Base-by-base conservation (phyloP, 2,113 vertebrate species). In the Grammomys dolichurus region DNA sequence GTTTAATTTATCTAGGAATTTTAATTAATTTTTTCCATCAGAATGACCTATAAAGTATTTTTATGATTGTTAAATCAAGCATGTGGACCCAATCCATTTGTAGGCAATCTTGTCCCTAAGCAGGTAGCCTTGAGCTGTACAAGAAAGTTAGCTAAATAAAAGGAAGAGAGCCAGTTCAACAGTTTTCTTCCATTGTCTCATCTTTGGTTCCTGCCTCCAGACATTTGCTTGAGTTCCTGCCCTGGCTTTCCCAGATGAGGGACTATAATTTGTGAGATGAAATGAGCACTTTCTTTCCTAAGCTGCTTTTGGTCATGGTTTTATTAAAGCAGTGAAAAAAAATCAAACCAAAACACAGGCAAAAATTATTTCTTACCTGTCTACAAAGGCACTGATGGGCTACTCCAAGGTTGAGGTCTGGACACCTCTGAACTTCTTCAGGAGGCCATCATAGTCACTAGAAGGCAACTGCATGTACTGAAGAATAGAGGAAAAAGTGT, bases 401-500 rank as follows among this genome's bases (percentile, higher is more conserved):
- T 65, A 78, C 20, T 86, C n/a, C 72, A 98, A 89, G 92, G 97
- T 96, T 84, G 13, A 0, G 2, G 87, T 46, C 0, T 99, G 98
- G 0, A 98, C 98, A 33, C 3, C 94, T 98, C 98, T 98, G 75
- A 98, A 46, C 46, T 98, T 75, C 2, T 28, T 1, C 7, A 99
- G 72, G 3, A 98, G 95, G 60, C 97, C 92, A 2, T 98, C 98
- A 90, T 94, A 93, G 85, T 51, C 98, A 17, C 31, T 94, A 97
- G 86, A 98, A 96, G 65, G 90, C 85, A 43, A 13, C 65, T 96
- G 33, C 54, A 90, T 8, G n/a, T 76, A 24, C 96, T 97, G 17
- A 17, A 70, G 20, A 48, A 87, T 1, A 87, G 19, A 89, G 14
- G 5, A 69, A 36, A 95, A 82, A 87, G 82, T 89, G 24, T 75